Conservation (phyloP, 2,113 vertebrate species). For the Petaurus breviceps region DNA sequence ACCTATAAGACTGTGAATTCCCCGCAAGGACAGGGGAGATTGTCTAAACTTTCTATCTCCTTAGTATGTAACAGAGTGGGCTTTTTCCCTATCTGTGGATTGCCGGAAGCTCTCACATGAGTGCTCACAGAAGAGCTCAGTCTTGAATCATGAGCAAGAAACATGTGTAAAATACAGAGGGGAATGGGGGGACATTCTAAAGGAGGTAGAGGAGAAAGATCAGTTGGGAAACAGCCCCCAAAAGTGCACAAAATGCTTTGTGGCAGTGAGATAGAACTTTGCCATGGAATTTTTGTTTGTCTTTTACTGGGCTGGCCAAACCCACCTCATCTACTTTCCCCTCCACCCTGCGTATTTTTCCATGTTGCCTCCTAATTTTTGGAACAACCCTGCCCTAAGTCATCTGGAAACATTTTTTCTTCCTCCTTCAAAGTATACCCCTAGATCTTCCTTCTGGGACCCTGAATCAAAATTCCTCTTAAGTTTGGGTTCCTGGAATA, state of each 20-base stretch:
- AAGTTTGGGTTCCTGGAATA: not conserved
- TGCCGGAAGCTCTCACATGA: not conserved
- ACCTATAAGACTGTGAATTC: not conserved
- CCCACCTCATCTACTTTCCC: not conserved
- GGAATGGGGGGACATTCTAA: not conserved
- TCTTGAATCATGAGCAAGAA: not conserved
- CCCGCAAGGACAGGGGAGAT: not conserved
- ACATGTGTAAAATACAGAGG: not conserved
- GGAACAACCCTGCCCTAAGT: not conserved
- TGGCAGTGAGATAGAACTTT: not conserved
- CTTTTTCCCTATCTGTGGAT: not conserved
- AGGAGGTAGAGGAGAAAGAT: not conserved
- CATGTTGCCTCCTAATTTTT: not conserved
- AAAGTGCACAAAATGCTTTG: not conserved
- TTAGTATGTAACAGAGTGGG: not conserved
- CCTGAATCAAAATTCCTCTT: not conserved
- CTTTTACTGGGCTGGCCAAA: not conserved
- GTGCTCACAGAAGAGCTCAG: not conserved
- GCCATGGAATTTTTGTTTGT: not conserved
- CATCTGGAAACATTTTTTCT: not conserved
- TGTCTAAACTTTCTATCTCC: not conserved
- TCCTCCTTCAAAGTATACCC: not conserved
- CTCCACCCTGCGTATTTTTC: not conserved
- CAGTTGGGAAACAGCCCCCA: not conserved
- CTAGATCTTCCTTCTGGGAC: not conserved